Evolutionary conservation across 2,888 invertebrate species (phyloP).

Genomic region (Drosophila melanosoma): DNA sequence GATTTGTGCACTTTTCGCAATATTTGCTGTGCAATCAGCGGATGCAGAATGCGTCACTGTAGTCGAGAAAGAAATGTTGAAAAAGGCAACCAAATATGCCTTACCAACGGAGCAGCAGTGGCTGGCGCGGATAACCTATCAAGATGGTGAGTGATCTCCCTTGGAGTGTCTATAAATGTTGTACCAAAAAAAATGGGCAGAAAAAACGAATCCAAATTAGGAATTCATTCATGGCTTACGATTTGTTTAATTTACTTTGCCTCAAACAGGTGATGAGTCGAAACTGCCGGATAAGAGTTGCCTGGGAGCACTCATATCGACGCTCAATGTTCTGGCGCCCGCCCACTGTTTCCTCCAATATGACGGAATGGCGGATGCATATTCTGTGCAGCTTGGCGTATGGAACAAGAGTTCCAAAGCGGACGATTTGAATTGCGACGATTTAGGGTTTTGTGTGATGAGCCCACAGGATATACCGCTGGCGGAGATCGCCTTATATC

Average conservation of each 20-base stretch:
- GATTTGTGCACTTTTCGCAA: conserved; percentile 27
- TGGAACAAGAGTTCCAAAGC: conserved; percentile 56
- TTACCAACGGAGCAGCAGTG: conserved; percentile 67
- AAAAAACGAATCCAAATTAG: neutral
- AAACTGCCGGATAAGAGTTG: conserved; percentile 50
- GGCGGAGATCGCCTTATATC: conserved; percentile 57
- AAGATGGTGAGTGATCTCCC: conserved; percentile 39
- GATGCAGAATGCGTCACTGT: conserved; percentile 46
- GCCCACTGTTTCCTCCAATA: conserved; percentile 66
- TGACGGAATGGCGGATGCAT: conserved; percentile 51
- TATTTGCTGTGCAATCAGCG: conserved; percentile 16
- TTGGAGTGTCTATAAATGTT: neutral
- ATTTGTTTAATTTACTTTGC: neutral
- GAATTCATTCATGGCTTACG: neutral
- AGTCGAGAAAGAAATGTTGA: conserved; percentile 39
- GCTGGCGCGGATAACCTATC: conserved; percentile 57
- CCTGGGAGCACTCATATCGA: conserved; percentile 62
- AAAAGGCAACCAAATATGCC: conserved; percentile 23
- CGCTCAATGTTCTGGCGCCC: conserved; percentile 59
- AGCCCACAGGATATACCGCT: conserved; percentile 63
- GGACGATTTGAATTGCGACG: conserved; percentile 37
- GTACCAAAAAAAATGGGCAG: neutral
- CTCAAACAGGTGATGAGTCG: conserved; percentile 39
- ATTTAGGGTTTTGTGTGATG: conserved; percentile 57
- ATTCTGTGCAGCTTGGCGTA: conserved; percentile 65